Evolutionary conservation across 2,113 vertebrate genomes (phyloP).

Genomic region (Sinocyclocheilus maitianheensis): DNA sequence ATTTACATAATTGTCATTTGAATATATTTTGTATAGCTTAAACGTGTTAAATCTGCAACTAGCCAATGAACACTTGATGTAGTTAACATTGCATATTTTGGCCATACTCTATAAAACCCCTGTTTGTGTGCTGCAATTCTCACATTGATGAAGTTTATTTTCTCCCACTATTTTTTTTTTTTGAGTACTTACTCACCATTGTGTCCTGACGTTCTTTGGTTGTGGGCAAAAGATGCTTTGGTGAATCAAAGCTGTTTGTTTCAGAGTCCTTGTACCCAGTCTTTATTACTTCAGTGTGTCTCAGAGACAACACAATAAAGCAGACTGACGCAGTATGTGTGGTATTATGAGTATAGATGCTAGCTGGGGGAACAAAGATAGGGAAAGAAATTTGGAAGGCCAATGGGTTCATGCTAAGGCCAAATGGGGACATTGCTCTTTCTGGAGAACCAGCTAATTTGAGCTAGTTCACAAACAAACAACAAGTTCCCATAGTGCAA

Average conservation of each 20-base stretch:
- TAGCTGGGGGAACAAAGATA: neutral
- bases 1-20: neutral
- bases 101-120: neutral
- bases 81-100: no score
- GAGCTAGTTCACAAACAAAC: neutral
- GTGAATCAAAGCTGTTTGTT: slow-evolving; percentile 33
- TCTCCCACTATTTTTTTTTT: neutral
- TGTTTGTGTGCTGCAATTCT: neutral
- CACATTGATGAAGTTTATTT: neutral
- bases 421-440: slow-evolving; percentile 26
- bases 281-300: slow-evolving; percentile 30
- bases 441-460: neutral
- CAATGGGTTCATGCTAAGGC: slow-evolving; percentile 33
- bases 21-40: neutral
- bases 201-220: neutral
- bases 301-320: slow-evolving; percentile 32
- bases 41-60: no score
- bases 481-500: neutral
- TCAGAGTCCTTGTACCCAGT: slow-evolving; percentile 19
- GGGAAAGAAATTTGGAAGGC: neutral
- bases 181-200: neutral
- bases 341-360: slow-evolving; percentile 14
- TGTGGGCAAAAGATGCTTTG: slow-evolving; percentile 19
- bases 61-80: neutral
- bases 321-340: slow-evolving; percentile 33